Evolutionary conservation across 2,797 vertebrate species (phyloP).

Genomic region (Gallinago solitaria): DNA sequence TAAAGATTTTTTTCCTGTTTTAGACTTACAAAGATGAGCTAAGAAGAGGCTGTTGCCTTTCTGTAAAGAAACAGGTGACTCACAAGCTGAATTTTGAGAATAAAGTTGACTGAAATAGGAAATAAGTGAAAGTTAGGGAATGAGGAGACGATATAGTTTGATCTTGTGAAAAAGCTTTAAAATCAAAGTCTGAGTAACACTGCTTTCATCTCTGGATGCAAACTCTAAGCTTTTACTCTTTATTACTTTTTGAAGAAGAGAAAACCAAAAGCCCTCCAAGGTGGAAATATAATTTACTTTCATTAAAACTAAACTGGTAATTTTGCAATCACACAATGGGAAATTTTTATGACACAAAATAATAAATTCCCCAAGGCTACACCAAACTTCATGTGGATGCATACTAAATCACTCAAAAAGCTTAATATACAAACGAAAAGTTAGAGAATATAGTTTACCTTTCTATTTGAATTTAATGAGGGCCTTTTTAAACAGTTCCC

Average conservation of each 20-base stretch:
- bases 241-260: background rate
- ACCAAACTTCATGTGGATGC: background rate
- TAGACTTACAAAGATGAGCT: background rate
- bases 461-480: background rate
- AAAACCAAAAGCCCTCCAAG: background rate
- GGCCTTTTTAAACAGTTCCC: background rate
- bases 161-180: constrained; percentile 13
- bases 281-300: background rate
- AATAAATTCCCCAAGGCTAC: background rate
- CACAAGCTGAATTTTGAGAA: constrained; percentile 21
- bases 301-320: background rate
- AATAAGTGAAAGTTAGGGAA: background rate
- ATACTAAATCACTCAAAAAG: background rate
- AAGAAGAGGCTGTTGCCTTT: background rate
- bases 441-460: background rate
- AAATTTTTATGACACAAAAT: background rate
- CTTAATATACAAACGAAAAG: background rate
- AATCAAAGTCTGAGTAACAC: constrained; percentile 8
- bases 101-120: constrained; percentile 6
- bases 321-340: background rate
- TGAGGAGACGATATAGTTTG: background rate
- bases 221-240: background rate
- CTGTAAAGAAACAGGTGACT: background rate
- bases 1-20: background rate
- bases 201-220: constrained; percentile 20